Evolutionary conservation across 64 coral and sea anemone genomes (phyloP), one percentile per base, ranked within the genome.

Genomic region (Orbicella faveolata): DNA sequence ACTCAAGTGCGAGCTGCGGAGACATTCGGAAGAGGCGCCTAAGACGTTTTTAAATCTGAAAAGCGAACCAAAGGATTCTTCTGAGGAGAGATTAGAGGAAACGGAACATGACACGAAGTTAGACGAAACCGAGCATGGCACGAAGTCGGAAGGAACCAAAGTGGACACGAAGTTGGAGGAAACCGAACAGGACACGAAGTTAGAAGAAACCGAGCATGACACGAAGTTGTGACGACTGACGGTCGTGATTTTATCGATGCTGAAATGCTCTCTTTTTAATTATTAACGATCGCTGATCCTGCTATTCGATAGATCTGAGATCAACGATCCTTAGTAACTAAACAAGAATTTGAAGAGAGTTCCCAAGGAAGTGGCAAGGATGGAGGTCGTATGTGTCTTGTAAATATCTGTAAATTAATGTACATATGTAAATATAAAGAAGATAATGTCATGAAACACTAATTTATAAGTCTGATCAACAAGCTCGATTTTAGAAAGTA

Each of bases 381-480:
- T 23, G 9, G 15, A 15, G 23, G 26, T 57, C 51, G 20, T 23
- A n/a, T 25, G 25, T 2, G 20, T 79, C 9, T 57, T 79, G 77
- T 79, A 79, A 57, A 79, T 79, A 79, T 14, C 77, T 78, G 76
- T 78, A 57, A 79, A 79, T 57, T 14, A 79, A 4, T 79, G 77
- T 59, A 79, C 11, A 57, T 79, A n/a, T 57, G 52, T 79, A 79
- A 25, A 79, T 55, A 70, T 0, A 70, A 70, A 25, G 67, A 79
- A 7, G 1, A 57, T n/a, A 26, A 57, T 14, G n/a, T 52, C 11
- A 53, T 55, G 21, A 25, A 53, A 52, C 33, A 26, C n/a, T 79
- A 5, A 36, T 9, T 12, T 33, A 25, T 52, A 34, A 57, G 23
- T 79, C 9, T 55, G 55, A 59, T 59, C 55, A 59, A 12, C 55